A percentile compares a stretch with the other conserved stretches of the same genome.
Evolutionary conservation across 2,888 invertebrate species (phyloP).

Genomic region (Netelia inedita): DNA sequence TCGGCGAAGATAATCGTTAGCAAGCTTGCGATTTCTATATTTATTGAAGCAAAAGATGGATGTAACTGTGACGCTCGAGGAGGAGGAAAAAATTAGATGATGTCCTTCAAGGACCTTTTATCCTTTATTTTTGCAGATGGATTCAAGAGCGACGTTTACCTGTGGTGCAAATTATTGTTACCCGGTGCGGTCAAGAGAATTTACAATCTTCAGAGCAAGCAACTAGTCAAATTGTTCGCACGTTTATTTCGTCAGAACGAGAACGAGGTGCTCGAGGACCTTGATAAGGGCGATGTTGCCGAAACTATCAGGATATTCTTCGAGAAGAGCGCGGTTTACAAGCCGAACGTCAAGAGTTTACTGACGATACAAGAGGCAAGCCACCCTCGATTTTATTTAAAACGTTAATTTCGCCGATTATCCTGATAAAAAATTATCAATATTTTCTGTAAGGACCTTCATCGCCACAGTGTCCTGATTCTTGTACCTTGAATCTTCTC

Average conservation of each 20-base stretch:
- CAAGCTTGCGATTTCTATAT: too few relatives aligned
- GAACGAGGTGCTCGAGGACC: constrained; percentile 93
- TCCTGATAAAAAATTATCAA: constrained; percentile 13
- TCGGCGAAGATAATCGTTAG: too few relatives aligned
- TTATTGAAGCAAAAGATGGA: too few relatives aligned
- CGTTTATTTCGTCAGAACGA: constrained; percentile 91
- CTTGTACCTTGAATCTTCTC: too few relatives aligned
- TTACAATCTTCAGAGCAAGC: constrained; percentile 97
- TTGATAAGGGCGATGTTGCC: constrained; percentile 96
- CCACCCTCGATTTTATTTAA: neutral
- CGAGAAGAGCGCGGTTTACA: constrained; percentile 87
- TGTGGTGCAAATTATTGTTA: constrained; percentile 94
- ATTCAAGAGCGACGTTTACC: constrained; percentile 91
- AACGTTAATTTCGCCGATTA: neutral
- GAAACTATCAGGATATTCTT: constrained; percentile 94
- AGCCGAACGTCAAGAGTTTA: constrained; percentile 89
- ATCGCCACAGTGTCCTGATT: too few relatives aligned
- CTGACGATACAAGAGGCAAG: constrained; percentile 89
- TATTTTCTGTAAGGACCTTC: too few relatives aligned
- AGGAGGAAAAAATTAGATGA: constrained; percentile 4
- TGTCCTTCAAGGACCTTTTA: constrained; percentile 75
- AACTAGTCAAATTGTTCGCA: constrained; percentile 95
- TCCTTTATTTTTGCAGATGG: constrained; percentile 86
- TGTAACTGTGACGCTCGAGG: too few relatives aligned
- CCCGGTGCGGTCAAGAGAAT: constrained; percentile 94